These are phyloP conservation scores for Sporophila hypoxantha DNA, from an alignment of 2,113 vertebrate genomes.

Conservation along the genomic window DNA sequence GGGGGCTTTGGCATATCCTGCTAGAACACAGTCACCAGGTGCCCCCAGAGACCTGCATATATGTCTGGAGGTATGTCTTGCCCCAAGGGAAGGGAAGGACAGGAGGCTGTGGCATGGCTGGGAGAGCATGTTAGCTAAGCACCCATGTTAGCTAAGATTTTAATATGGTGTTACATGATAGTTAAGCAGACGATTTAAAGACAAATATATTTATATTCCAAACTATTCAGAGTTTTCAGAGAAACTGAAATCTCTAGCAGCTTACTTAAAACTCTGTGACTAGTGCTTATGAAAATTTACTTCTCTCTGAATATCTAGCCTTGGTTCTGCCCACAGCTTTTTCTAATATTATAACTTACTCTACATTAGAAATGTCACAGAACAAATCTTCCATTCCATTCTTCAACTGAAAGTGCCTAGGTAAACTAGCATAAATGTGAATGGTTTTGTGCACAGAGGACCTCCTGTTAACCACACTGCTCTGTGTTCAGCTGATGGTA, in stretches of 20 bases:
- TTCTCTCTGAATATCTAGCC: constrained; percentile 2
- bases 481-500: neutral
- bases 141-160: neutral
- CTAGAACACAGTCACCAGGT: neutral
- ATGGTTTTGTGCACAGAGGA: neutral
- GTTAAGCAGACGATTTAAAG: neutral
- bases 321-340: constrained; percentile 15
- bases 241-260: neutral
- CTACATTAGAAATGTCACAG: constrained; percentile 12
- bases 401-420: neutral
- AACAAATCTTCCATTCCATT: neutral
- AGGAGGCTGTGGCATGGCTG: neutral
- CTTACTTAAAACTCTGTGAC: neutral
- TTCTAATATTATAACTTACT: constrained; percentile 27
- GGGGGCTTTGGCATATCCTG: fast-evolving
- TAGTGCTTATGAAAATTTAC: neutral
- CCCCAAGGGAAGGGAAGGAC: neutral
- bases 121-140: neutral
- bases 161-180: neutral
- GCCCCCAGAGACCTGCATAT: neutral
- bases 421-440: neutral
- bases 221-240: neutral
- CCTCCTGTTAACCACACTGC: neutral
- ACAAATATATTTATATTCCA: neutral
- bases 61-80: neutral